Base-by-base conservation (phyloP, 1,140 invertebrate genomes). In the Heterodera schachtii region DNA sequence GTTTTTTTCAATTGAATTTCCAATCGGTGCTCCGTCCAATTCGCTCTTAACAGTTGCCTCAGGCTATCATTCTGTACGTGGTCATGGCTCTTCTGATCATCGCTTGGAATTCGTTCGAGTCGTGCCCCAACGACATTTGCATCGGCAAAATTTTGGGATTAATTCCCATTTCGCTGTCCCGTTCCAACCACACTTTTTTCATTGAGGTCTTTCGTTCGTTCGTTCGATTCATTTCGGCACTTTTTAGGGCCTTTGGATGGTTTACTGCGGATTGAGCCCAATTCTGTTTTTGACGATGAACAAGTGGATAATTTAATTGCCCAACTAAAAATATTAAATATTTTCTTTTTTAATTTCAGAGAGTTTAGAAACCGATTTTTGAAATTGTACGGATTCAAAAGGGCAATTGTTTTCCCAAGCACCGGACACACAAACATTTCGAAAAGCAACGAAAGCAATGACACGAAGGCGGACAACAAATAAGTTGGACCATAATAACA, bases 251-350 rank as follows among this genome's bases (percentile, higher is more conserved):
- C 31, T 46, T 4, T 71, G 69, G 69, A 41, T 71, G 69, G 41
- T 71, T 41, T 71, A 71, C 44, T 71, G 69, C 69, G 69, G 69
- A n/a, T 41, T 71, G 69, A 71, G 43, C 44, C 69, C 69, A 46
- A 71, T 71, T 46, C 69, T 71, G 69, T 71, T 71, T 46, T 13
- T 71, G 9, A 16, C 19, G 9, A 71, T 71, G 69, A 71, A 71
- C 44, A 71, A 19, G 69, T 71, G n/a, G 31, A 31, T 1, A 31
- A 0, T 31, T 31, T 31, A 31, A 31, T 31, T 31, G 31, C 31
- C 0, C 31, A 31, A 31, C 31, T 1, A 31, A 31, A 31, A 31
- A 31, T 0, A 31, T 31, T 31, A 69, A 69, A 2, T 43, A 7
- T 0, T 9, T 69, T n/a, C 66, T 9, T 41, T 41, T 19, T 41